These are phyloP conservation scores for Emydocephalus ijimae DNA, from an alignment of 2,113 vertebrate species.

Conservation along the genomic window DNA sequence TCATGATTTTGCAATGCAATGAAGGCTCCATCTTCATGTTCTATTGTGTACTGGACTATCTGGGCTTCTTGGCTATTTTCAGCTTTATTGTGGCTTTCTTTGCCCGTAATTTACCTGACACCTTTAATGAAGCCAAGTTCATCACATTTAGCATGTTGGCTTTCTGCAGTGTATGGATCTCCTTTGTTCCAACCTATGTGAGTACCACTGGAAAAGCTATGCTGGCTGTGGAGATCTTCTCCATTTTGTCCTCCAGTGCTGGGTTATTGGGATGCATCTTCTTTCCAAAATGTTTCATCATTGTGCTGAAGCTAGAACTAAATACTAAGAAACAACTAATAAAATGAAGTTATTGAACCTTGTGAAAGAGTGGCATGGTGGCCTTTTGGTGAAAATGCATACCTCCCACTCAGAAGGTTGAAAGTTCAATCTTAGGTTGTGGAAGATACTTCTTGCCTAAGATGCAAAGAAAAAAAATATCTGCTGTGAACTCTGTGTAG, in stretches of 20 bases:
- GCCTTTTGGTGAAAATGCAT: too few relatives aligned
- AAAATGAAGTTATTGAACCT: background rate
- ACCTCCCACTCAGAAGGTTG: background rate
- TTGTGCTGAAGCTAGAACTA: too few relatives aligned
- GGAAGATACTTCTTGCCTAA: too few relatives aligned
- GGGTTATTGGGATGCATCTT: too few relatives aligned
- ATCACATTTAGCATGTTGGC: background rate
- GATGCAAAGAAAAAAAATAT: too few relatives aligned
- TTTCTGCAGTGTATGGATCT: background rate
- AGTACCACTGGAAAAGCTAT: background rate
- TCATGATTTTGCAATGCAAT: background rate
- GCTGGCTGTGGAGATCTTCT: background rate
- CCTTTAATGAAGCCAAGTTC: background rate
- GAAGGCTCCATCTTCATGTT: background rate
- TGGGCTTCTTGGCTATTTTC: background rate
- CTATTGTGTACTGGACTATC: background rate
- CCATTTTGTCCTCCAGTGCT: background rate
- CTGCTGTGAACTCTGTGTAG: too few relatives aligned
- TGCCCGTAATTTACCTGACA: background rate
- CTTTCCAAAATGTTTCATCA: too few relatives aligned
- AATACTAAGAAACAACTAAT: too few relatives aligned
- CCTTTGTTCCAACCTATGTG: background rate
- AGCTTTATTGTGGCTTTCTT: background rate
- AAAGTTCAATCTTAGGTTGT: too few relatives aligned
- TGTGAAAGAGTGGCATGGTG: background rate